Evolutionary conservation across 2,888 invertebrate genomes (phyloP).

Genomic region (Acrocyrtus sp.): DNA sequence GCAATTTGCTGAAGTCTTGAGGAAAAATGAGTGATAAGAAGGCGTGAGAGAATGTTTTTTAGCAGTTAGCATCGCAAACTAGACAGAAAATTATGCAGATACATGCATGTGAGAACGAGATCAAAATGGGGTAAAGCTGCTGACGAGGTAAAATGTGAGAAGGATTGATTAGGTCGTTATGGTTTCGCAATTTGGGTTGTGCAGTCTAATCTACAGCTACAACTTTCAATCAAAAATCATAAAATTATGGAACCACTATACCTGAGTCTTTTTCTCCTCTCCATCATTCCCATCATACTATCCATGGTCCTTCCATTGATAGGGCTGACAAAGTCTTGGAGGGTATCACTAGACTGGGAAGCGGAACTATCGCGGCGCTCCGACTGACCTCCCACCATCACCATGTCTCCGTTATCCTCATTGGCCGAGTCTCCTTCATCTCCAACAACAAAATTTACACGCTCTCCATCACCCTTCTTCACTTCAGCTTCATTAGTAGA

Average conservation of each 20-base stretch:
- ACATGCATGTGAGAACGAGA: background rate
- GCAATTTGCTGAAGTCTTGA: no score
- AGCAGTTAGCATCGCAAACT: no score
- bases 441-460: conserved; percentile 62
- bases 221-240: no score
- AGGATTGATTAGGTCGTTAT: no score
- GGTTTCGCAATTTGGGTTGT: background rate
- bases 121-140: no score
- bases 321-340: conserved; percentile 33
- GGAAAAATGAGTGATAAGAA: no score
- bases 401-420: conserved; percentile 42
- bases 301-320: conserved; percentile 39
- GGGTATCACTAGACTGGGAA: conserved; percentile 49
- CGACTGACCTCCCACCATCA: conserved; percentile 28
- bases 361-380: conserved; percentile 38
- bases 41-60: no score
- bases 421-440: conserved; percentile 54
- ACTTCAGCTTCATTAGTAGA: conserved; percentile 12
- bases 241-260: conserved; percentile 7
- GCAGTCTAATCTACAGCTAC: no score
- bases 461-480: conserved; percentile 52
- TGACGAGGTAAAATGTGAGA: no score
- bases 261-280: conserved; percentile 58
- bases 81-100: no score
- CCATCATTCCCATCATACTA: conserved; percentile 40